These are phyloP conservation scores for Poecile montanus DNA, from an alignment of 2,797 vertebrate species.

Conservation along the genomic window DNA sequence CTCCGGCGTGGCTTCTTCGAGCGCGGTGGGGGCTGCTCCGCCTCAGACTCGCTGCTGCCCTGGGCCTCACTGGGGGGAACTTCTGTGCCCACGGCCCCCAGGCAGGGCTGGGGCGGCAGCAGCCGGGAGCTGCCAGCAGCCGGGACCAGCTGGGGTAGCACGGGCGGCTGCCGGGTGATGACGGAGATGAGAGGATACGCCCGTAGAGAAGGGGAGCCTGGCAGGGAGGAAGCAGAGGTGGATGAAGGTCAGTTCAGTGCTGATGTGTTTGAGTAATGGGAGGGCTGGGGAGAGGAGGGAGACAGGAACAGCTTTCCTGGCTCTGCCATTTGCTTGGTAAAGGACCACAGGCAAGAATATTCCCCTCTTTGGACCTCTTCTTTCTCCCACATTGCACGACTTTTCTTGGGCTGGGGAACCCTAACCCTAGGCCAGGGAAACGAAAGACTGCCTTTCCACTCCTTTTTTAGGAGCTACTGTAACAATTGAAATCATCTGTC, in stretches of 20 bases:
- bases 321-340: not conserved
- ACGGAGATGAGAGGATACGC: constrained; percentile 92
- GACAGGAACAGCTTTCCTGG: not conserved
- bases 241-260: not conserved
- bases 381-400: not conserved
- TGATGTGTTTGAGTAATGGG: not conserved
- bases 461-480: not conserved
- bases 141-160: constrained; percentile 80
- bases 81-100: constrained; percentile 71
- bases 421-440: not conserved
- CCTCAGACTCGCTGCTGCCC: constrained; percentile 92
- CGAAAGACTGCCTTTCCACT: not conserved
- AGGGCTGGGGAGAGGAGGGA: not conserved
- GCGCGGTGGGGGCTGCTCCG: constrained; percentile 82
- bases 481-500: not conserved
- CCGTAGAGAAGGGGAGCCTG: constrained; percentile 88
- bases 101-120: constrained; percentile 72
- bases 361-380: not conserved
- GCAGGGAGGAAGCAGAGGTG: not conserved
- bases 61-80: constrained; percentile 74
- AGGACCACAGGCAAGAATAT: not conserved
- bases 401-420: not conserved
- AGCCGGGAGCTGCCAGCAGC: constrained; percentile 58
- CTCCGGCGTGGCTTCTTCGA: constrained; percentile 94
- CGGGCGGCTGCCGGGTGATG: constrained; percentile 88